These are phyloP conservation scores for Megalonaias nervosa DNA, from an alignment of 1,140 invertebrate genomes.

Conservation along the genomic window DNA sequence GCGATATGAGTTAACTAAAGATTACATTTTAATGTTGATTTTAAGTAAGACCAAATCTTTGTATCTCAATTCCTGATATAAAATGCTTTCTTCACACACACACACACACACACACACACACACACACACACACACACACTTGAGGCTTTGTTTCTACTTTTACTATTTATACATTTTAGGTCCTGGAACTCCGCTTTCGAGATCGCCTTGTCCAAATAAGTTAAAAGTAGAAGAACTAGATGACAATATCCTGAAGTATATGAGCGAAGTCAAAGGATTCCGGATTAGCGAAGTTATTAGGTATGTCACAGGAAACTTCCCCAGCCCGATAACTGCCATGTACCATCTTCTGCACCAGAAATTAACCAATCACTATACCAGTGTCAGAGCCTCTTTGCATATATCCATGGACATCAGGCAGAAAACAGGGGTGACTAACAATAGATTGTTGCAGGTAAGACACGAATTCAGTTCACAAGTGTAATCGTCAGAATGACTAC, in stretches of 20 bases:
- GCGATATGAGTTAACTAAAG: too few relatives aligned
- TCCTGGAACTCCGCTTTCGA: slow-evolving; percentile 27
- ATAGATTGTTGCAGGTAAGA: too few relatives aligned
- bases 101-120: too few relatives aligned
- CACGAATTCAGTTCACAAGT: too few relatives aligned
- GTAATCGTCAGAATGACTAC: too few relatives aligned
- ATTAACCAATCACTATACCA: slow-evolving; percentile 35
- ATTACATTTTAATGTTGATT: too few relatives aligned
- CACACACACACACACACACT: too few relatives aligned
- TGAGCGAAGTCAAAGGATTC: slow-evolving; percentile 63
- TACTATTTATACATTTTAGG: slow-evolving; percentile 11
- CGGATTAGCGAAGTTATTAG: slow-evolving; percentile 63
- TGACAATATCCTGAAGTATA: slow-evolving; percentile 63
- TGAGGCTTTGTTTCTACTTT: too few relatives aligned
- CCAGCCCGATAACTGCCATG: slow-evolving; percentile 62
- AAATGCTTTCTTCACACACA: too few relatives aligned
- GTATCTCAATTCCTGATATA: too few relatives aligned
- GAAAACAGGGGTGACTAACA: too few relatives aligned
- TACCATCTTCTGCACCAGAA: slow-evolving; percentile 62
- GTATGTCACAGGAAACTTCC: slow-evolving; percentile 64
- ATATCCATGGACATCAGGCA: slow-evolving; percentile 13
- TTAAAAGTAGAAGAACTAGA: slow-evolving; percentile 57
- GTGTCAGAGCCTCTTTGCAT: slow-evolving; percentile 15
- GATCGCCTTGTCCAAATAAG: slow-evolving; percentile 57
- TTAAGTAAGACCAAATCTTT: too few relatives aligned